Base-by-base conservation (phyloP, 2,888 invertebrate genomes). In the Drosophila rubida region DNA sequence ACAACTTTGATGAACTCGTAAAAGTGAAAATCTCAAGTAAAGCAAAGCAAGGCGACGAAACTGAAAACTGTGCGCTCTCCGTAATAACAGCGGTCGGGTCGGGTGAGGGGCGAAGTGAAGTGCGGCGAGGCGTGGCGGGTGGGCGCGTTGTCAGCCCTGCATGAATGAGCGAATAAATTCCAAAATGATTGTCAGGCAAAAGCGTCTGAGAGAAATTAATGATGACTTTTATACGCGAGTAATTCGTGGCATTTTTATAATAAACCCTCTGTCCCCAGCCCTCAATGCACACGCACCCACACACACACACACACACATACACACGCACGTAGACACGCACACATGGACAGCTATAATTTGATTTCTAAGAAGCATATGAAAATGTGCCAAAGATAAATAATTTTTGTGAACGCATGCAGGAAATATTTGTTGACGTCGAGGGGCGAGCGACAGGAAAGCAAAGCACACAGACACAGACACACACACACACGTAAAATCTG, bases 1-100 rank as follows among this genome's bases (percentile, higher is more conserved):
- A 83, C 84, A 84, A 88, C 84, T 84, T 84, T 84, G 84, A 88
- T 88, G 75, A 88, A 80, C 81, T 88, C 88, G 70, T 88, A 88
- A 84, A 88, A 81, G 27, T 46, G 45, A 27, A 59, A 50, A 19
- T 41, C 45, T 39, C 23, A 42, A 37, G 42, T 19, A 37, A 42
- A 39, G 23, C 48, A 57, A 25, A 25, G 25, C 25, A 7, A 25
- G 6, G 19, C 19, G 19, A 19, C 27, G 50, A 46, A 14, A 32
- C 51, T 65, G 78, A 62, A 61, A 67, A 68, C 7, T 66, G 59
- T 25, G 60, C 30, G 54, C 35, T 46, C 45, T 16, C 22, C 62
- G 30, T 58, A 35, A 60, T 66, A 51, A 51, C 37, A 62, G 35
- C 16, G 9, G n/a, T n/a, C n/a, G n/a, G n/a, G n/a, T n/a, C 55